Conservation (phyloP, 2,113 vertebrate genomes). For the Saguinus midas region DNA sequence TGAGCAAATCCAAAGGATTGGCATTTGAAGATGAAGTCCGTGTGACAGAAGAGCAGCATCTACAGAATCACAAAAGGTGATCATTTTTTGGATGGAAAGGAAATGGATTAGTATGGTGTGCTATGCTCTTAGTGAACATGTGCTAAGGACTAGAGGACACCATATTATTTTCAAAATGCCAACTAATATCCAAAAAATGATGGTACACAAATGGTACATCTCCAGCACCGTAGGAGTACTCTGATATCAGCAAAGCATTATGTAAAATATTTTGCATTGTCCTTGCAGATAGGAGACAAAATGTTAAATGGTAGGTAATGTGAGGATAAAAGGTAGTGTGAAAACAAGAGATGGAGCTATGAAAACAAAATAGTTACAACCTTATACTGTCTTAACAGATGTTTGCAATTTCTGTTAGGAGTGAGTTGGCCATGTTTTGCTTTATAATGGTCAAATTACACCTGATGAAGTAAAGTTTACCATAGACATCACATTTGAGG, state of each 20-base stretch:
- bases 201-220: not conserved
- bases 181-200: not conserved
- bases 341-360: not conserved
- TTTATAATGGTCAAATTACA: not conserved
- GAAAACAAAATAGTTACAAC: not conserved
- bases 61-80: not conserved
- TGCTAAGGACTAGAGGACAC: not conserved
- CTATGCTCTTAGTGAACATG: not conserved
- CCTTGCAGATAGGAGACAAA: not conserved
- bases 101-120: not conserved
- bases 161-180: not conserved
- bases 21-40: slow-evolving; percentile 42
- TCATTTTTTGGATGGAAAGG: not conserved
- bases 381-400: not conserved
- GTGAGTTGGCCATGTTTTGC: not conserved
- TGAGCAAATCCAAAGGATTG: slow-evolving; percentile 29
- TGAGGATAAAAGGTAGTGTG: not conserved
- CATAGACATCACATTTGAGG: too few species aligned
- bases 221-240: not conserved
- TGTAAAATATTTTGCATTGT: not conserved
- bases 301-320: not conserved
- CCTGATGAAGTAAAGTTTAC: not conserved
- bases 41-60: not conserved
- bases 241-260: not conserved
- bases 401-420: not conserved